phyloP scores from a whole-genome alignment of 2,113 vertebrate genomes.

The Agapornis roseicollis region DNA sequence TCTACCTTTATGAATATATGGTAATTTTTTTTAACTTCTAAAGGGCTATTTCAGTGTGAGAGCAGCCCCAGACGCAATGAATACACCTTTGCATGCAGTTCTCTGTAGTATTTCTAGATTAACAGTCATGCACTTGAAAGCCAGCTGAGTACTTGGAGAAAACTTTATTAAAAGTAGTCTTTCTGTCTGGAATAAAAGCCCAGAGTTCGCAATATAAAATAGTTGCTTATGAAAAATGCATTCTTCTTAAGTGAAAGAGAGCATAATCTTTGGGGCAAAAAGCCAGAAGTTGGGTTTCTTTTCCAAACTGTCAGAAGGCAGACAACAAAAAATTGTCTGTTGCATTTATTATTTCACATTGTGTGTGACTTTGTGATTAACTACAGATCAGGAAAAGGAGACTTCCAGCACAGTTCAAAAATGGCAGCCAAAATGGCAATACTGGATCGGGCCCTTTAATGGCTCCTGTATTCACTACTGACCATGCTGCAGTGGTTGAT shows the following conservation, averaged over 20 bases:
- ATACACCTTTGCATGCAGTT: constrained; percentile 3
- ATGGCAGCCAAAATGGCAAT: background rate
- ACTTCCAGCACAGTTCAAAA: background rate
- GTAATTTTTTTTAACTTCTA: background rate
- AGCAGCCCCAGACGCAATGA: constrained; percentile 4
- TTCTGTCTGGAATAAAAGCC: constrained; percentile 17
- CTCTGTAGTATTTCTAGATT: background rate
- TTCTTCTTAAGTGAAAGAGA: constrained; percentile 8
- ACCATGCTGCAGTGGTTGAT: accelerated
- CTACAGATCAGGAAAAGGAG: background rate
- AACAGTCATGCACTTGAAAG: background rate
- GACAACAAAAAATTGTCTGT: constrained; percentile 15
- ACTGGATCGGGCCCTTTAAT: background rate
- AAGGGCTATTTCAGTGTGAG: constrained; percentile 17
- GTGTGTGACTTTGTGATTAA: background rate
- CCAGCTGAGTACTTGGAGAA: background rate
- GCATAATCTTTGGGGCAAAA: background rate
- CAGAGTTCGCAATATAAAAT: constrained; percentile 47
- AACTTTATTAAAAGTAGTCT: constrained; percentile 34
- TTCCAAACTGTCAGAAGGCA: constrained; percentile 31
- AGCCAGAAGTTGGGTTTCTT: background rate
- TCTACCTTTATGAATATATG: background rate
- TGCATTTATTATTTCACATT: constrained; percentile 9
- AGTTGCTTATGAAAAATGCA: constrained; percentile 43
- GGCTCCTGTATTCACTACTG: background rate